Evolutionary conservation across 2,113 vertebrate genomes (phyloP), one percentile per base, ranked within the genome.

Genomic region (Ptychochromis oligacanthus): DNA sequence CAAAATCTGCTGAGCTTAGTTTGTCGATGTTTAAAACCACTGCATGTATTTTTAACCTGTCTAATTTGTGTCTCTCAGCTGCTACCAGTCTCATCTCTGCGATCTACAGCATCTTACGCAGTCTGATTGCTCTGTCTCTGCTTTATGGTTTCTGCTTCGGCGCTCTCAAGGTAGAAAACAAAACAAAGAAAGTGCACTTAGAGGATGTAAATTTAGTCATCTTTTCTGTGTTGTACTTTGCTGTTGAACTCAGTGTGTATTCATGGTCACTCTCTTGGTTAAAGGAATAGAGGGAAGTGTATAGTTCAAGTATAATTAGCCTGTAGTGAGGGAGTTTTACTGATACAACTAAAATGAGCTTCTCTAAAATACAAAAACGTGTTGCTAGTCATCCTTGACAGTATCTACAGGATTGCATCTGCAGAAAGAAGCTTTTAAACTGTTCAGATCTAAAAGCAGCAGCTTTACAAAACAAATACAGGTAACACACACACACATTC

Each of bases 131-230:
- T 7, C 90, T 97, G 1, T 88, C 94, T 36, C 92, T 97, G 70
- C 96, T 99, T 0, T 97, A 98, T 1, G 95, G 94, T 3, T 96
- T 99, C 91, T 99, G 98, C 94, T 97, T 98, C 76, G 97, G 95
- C 7, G 96, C 98, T 10, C 96, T 99, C 82, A 99, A 97, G 97
- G 98, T 99, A 64, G 31, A 74, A 58, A 46, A 43, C 20, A 54
- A 56, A 70, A 56, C 13, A 38, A 52, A 8, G 22, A n/a, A 59
- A 58, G 26, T 59, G 31, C 31, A 60, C 18, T 38, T 54, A 31
- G 55, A 13, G 31, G 54, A 79, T 18, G 56, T 46, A 52, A 52
- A 36, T 13, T 5, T 12, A 12, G 18, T 74, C n/a, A n/a, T 20
- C 28, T 46, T n/a, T n/a, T n/a, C n/a, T n/a, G n/a, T n/a, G n/a